Evolutionary conservation across 2,888 invertebrate genomes (phyloP), one percentile per base, ranked within the genome.

Genomic region (Xestia ashworthii): DNA sequence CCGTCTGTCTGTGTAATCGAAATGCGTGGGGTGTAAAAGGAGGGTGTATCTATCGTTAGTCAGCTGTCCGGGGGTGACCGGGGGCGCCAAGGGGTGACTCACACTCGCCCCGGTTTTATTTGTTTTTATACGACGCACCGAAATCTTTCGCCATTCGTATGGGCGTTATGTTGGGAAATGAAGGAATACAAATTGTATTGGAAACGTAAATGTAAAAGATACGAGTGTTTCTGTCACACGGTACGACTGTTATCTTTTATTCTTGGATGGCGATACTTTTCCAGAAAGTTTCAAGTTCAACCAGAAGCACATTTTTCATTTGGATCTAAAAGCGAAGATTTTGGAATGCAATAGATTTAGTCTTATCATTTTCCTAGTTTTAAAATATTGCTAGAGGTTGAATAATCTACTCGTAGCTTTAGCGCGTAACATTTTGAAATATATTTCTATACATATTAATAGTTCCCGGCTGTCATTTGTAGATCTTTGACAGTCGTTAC

Each of bases 121-220:
- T 83, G 87, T 88, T 88, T 90, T 90, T 88, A 89, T 89, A 85
- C 84, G 87, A 88, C 86, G 84, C 86, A 75, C 83, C 71, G 82
- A 89, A 86, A 86, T 88, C 78, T 78, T 76, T 77, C 69, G 66
- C 78, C 73, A 76, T 81, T 76, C 74, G 79, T 89, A 83, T 80
- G 74, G 74, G 71, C 73, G 68, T 83, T 87, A 89, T 78, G 76
- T 74, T 68, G 62, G 75, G 73, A 79, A 85, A 81, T 76, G 71
- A 82, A 82, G 70, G 75, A 78, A 87, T 78, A 77, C 25, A 67
- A 83, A 77, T 78, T 83, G 76, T 76, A 80, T 84, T 76, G 80
- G 73, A 76, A 69, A 73, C 69, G 67, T 71, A 76, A 83, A 62
- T 41, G 78, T 69, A 77, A 76, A 71, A 68, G 67, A 71, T 76